These are phyloP conservation scores for Oreotrochilus melanogaster DNA, from an alignment of 2,113 vertebrate genomes.

Conservation along the genomic window DNA sequence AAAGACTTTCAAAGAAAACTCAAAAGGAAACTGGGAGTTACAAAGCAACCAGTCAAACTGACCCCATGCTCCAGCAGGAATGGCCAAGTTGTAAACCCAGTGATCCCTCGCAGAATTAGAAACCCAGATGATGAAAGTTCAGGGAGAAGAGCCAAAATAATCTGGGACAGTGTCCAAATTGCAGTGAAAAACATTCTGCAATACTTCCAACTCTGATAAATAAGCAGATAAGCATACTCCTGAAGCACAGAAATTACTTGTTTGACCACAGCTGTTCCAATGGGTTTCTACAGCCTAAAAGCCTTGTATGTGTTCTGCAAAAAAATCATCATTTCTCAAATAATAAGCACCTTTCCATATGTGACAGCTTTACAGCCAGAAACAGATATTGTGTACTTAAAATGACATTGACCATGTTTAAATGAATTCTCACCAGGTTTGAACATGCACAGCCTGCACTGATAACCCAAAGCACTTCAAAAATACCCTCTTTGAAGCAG, in stretches of 20 bases:
- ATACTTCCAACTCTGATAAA: constrained; percentile 41
- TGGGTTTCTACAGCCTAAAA: background rate
- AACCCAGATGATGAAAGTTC: constrained; percentile 48
- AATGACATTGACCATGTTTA: background rate
- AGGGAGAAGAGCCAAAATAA: constrained; percentile 37
- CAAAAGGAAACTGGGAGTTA: background rate
- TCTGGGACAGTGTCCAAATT: constrained; percentile 32
- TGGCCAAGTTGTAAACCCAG: constrained; percentile 43
- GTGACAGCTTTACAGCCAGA: background rate
- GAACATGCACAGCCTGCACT: background rate
- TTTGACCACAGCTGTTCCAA: background rate
- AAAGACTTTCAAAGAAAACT: constrained; percentile 13
- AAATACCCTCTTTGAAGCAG: background rate
- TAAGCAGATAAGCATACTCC: constrained; percentile 37
- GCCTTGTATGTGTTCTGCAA: background rate
- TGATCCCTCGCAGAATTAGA: constrained; percentile 42
- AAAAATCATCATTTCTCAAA: background rate
- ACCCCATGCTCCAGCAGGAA: background rate
- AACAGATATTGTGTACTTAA: background rate
- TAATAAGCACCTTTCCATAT: background rate
- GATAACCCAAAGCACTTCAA: background rate
- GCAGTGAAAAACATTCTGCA: constrained; percentile 39
- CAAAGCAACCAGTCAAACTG: constrained; percentile 16
- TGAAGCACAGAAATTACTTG: background rate
- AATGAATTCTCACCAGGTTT: background rate